phyloP scores from a whole-genome alignment of 1,140 invertebrate genomes.

The Arion vulgaris region DNA sequence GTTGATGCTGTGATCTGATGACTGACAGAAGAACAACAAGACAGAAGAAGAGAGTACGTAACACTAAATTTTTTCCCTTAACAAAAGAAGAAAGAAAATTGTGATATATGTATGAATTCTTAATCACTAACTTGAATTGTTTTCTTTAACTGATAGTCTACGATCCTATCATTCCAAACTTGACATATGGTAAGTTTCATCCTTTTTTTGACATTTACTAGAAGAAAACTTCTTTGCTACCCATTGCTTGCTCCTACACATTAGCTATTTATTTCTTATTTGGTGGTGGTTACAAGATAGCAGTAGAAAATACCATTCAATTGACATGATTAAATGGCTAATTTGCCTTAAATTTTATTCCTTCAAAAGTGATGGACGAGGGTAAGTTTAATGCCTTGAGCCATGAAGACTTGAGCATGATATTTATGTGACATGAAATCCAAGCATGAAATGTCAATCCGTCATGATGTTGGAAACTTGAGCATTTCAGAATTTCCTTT shows the following conservation, averaged over 20 bases:
- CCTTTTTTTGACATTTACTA: background rate
- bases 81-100: background rate
- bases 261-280: background rate
- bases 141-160: background rate
- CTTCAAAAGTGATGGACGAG: slow-evolving; percentile 15
- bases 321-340: background rate
- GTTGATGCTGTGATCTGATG: no score
- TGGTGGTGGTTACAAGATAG: background rate
- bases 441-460: background rate
- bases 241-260: background rate
- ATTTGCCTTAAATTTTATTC: background rate
- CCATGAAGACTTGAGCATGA: background rate
- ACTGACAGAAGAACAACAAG: no score
- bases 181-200: background rate
- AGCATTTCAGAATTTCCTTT: no score
- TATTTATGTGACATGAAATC: background rate
- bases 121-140: background rate
- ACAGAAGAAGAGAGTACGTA: no score
- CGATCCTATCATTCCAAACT: background rate
- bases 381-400: slow-evolving; percentile 24
- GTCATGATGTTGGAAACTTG: background rate
- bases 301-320: background rate
- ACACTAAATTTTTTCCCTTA: no score
- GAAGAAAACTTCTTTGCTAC: background rate
- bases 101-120: background rate